Evolutionary conservation across 2,797 vertebrate genomes (phyloP).

Genomic region (Myotis planiceps): DNA sequence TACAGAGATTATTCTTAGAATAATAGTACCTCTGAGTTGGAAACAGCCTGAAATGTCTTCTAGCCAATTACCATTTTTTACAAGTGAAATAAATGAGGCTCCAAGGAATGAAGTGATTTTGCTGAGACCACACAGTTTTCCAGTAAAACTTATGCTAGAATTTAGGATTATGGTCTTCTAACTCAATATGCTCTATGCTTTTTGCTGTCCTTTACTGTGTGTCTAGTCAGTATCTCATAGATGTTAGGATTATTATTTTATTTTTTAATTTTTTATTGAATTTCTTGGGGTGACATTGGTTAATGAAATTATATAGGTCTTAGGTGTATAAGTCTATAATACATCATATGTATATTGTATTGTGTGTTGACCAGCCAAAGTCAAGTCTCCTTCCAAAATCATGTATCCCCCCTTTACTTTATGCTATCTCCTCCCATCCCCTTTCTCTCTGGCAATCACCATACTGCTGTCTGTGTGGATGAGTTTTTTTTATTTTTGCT

Average conservation of each 20-base stretch:
- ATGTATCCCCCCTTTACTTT: neutral
- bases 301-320: neutral
- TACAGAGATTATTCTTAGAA: slow-evolving; percentile 21
- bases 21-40: slow-evolving; percentile 17
- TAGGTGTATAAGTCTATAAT: neutral
- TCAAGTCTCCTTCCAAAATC: neutral
- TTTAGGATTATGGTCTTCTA: neutral
- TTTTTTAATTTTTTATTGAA: neutral
- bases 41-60: slow-evolving; percentile 6
- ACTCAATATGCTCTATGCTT: neutral
- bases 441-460: neutral
- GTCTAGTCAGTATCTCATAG: neutral
- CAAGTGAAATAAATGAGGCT: slow-evolving; percentile 10
- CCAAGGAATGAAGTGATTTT: neutral
- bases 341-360: neutral
- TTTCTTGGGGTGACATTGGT: neutral
- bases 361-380: neutral
- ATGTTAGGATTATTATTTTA: neutral
- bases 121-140: neutral
- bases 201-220: neutral
- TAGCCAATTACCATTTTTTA: slow-evolving; percentile 23
- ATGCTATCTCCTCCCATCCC: neutral
- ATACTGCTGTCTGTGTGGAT: neutral
- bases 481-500: neutral
- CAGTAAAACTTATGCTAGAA: neutral